Percentiles rank a stretch among this genome's conserved stretches.
Evolutionary conservation across 2,797 vertebrate genomes (phyloP).

Genomic region (Oceanodroma leucorhoa): DNA sequence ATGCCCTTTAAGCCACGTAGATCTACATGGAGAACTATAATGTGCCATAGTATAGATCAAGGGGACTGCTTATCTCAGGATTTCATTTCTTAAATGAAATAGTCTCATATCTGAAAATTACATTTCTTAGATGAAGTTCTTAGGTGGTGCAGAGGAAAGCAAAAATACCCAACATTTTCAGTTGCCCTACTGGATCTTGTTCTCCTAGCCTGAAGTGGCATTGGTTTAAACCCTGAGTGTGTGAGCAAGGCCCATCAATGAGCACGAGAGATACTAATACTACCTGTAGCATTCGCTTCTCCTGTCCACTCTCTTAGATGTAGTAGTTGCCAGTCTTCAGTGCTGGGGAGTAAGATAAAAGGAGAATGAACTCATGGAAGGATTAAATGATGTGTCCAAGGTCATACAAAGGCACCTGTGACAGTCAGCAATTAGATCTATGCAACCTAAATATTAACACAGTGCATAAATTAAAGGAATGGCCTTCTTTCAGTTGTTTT

Average conservation of each 20-base stretch:
- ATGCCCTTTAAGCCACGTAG: background rate
- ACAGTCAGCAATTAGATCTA: background rate
- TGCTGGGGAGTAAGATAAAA: background rate
- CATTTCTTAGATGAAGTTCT: background rate
- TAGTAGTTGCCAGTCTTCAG: background rate
- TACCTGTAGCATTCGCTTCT: background rate
- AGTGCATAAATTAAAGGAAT: background rate
- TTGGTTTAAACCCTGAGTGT: background rate
- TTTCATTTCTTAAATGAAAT: background rate
- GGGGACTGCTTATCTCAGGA: background rate
- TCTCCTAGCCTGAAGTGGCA: background rate
- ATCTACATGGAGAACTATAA: background rate
- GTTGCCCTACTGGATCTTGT: background rate
- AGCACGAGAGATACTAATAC: background rate
- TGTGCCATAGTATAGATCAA: background rate
- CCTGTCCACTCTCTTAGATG: background rate
- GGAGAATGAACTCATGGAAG: background rate
- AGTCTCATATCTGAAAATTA: background rate
- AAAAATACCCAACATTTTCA: background rate
- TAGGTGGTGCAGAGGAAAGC: background rate
- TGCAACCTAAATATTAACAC: background rate
- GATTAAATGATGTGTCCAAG: background rate
- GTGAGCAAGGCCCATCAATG: background rate
- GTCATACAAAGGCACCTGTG: background rate
- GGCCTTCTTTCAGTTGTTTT: background rate